Conservation (phyloP, 2,888 invertebrate species). For the Sabatieria punctata region DNA sequence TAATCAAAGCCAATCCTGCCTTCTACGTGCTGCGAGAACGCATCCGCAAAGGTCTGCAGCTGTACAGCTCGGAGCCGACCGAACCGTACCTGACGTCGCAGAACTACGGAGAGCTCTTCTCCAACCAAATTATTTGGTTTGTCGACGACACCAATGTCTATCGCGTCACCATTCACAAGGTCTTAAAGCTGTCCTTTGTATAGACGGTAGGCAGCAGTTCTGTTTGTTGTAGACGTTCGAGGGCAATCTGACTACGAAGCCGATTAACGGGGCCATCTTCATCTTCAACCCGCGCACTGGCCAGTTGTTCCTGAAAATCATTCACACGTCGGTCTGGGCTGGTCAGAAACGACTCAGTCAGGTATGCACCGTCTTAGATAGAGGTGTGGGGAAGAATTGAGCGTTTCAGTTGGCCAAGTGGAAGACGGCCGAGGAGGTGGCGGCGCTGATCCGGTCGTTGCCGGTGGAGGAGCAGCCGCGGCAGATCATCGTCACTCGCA, state of each 20-base stretch:
- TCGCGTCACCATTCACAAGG: constrained; percentile 93
- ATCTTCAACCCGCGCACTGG: constrained; percentile 98
- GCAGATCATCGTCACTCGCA: constrained; percentile 97
- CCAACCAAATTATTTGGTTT: constrained; percentile 99
- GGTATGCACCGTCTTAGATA: constrained; percentile 34
- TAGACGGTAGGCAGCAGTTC: neutral
- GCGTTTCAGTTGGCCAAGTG: constrained; percentile 65
- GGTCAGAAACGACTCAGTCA: constrained; percentile 98
- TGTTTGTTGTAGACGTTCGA: constrained; percentile 60
- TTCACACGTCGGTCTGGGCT: constrained; percentile 99
- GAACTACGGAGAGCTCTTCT: constrained; percentile 97
- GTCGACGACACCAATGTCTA: constrained; percentile 99
- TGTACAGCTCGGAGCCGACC: constrained; percentile 96
- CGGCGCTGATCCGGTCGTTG: constrained; percentile 88
- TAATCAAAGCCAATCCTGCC: constrained; percentile 99
- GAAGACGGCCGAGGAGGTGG: constrained; percentile 99
- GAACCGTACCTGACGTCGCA: constrained; percentile 97
- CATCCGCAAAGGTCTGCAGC: constrained; percentile 79
- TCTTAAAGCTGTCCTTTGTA: constrained; percentile 11
- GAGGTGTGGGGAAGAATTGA: too few species aligned
- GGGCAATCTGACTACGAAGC: constrained; percentile 95
- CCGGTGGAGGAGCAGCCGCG: constrained; percentile 99
- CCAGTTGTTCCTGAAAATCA: constrained; percentile 95
- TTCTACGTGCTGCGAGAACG: constrained; percentile 89
- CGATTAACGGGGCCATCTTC: constrained; percentile 98